Evolutionary conservation across 2,113 vertebrate genomes (phyloP).

Genomic region (Platycercus adscitus): DNA sequence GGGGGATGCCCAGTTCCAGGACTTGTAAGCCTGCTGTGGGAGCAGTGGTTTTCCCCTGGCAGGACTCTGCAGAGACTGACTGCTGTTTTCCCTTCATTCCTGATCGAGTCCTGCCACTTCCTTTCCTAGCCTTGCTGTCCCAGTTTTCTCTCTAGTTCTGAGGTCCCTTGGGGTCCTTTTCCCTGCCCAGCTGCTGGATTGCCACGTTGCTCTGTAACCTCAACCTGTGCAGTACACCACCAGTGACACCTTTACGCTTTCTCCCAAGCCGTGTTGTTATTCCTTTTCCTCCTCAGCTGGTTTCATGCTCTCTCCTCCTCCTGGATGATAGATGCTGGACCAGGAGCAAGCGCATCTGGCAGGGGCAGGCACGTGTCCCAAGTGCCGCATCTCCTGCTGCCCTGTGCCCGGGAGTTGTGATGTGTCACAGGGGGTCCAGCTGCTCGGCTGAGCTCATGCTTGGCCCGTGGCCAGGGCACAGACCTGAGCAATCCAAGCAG

Average conservation of each 20-base stretch:
- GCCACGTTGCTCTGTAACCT: not conserved
- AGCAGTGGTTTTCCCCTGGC: not conserved
- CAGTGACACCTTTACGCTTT: accelerated
- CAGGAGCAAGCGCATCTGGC: not conserved
- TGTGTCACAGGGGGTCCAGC: not conserved
- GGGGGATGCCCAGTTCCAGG: not conserved
- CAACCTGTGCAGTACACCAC: not conserved
- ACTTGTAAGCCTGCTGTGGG: accelerated
- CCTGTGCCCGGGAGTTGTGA: not conserved
- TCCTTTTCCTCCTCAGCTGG: not conserved
- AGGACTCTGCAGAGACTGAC: not conserved
- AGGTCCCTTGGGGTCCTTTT: not conserved
- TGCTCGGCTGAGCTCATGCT: not conserved
- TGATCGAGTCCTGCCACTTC: not conserved
- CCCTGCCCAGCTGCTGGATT: not conserved
- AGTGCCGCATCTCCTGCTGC: accelerated
- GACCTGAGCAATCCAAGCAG: not conserved
- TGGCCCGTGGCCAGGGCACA: not conserved
- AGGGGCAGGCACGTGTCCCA: not conserved
- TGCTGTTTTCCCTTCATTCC: not conserved
- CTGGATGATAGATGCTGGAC: not conserved
- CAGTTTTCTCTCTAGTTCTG: not conserved
- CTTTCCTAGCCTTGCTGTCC: not conserved
- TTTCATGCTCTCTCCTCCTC: not conserved
- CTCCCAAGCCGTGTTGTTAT: not conserved